phyloP scores from a whole-genome alignment of 1,140 invertebrate species.

The Drosophila melanica region DNA sequence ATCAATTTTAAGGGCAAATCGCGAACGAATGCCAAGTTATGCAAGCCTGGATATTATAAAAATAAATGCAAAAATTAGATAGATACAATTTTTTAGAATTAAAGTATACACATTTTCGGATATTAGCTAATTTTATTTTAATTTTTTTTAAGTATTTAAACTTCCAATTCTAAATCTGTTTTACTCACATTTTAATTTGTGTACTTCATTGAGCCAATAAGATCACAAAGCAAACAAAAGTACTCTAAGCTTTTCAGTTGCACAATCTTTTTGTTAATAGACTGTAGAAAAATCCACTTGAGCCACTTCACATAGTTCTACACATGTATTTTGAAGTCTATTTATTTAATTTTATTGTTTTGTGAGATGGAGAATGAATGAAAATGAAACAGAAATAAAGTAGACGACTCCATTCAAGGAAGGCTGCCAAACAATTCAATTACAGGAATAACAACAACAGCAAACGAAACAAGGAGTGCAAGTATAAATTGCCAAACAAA shows the following conservation, averaged over 20 bases:
- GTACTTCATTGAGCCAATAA: slow-evolving; percentile 1
- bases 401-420: slow-evolving; percentile 23
- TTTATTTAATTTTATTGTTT: slow-evolving; percentile 29
- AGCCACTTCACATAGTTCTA: neutral
- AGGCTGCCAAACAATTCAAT: slow-evolving; percentile 66
- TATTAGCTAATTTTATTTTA: neutral
- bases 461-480: slow-evolving; percentile 28
- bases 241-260: neutral
- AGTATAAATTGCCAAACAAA: slow-evolving; percentile 44
- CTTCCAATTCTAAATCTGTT: neutral
- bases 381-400: slow-evolving; percentile 14
- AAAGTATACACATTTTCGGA: too few relatives aligned
- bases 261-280: slow-evolving; percentile 15
- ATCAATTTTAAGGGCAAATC: too few relatives aligned
- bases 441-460: slow-evolving; percentile 45
- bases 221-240: slow-evolving; percentile 2
- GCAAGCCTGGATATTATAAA: too few relatives aligned
- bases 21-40: neutral
- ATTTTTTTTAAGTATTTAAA: neutral
- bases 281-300: slow-evolving; percentile 1
- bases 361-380: slow-evolving; percentile 22
- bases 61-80: too few relatives aligned
- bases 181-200: neutral
- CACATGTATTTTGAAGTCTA: neutral
- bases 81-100: too few relatives aligned